A percentile compares a stretch with the other conserved stretches of the same genome.
phyloP scores from a whole-genome alignment of 1,140 invertebrate genomes.

The Drosophila varians region DNA sequence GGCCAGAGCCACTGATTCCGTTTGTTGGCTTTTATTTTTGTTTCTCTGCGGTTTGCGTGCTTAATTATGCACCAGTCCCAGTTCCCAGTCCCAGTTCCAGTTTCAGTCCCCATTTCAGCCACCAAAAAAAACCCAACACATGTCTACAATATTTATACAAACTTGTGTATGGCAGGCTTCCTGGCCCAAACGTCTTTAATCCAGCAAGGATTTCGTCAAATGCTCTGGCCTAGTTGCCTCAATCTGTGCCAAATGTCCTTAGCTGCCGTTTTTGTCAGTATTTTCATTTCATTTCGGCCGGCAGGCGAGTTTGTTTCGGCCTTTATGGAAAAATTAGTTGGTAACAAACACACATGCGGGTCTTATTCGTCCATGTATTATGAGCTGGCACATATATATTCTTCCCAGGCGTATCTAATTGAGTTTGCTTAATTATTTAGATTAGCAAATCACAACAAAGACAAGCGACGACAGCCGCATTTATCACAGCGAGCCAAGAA shows the following conservation, averaged over 20 bases:
- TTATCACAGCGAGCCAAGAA: constrained; percentile 57
- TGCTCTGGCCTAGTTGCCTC: constrained; percentile 32
- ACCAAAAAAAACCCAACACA: constrained; percentile 29
- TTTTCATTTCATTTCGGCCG: constrained; percentile 28
- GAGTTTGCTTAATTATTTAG: constrained; percentile 78
- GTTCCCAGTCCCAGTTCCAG: background rate
- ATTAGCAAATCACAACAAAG: constrained; percentile 61
- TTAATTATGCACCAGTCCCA: constrained; percentile 67
- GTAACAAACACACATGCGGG: constrained; percentile 19
- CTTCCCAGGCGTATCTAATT: constrained; percentile 62
- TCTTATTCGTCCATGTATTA: constrained; percentile 1
- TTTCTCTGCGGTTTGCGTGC: constrained; percentile 50
- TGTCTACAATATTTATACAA: constrained; percentile 9
- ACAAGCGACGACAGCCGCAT: constrained; percentile 42
- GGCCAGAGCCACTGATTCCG: constrained; percentile 20
- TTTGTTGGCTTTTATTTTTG: constrained; percentile 21
- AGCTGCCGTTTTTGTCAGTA: constrained; percentile 14
- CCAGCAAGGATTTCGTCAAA: constrained; percentile 30
- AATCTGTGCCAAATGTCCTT: constrained; percentile 43
- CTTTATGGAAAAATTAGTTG: constrained; percentile 43
- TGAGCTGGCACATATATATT: constrained; percentile 2
- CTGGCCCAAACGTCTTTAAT: constrained; percentile 8
- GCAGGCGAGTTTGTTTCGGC: constrained; percentile 22
- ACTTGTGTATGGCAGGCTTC: constrained; percentile 7
- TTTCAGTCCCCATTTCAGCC: background rate